These are phyloP conservation scores for Rattus rattus DNA, from an alignment of 2,113 vertebrate genomes.

Conservation along the genomic window DNA sequence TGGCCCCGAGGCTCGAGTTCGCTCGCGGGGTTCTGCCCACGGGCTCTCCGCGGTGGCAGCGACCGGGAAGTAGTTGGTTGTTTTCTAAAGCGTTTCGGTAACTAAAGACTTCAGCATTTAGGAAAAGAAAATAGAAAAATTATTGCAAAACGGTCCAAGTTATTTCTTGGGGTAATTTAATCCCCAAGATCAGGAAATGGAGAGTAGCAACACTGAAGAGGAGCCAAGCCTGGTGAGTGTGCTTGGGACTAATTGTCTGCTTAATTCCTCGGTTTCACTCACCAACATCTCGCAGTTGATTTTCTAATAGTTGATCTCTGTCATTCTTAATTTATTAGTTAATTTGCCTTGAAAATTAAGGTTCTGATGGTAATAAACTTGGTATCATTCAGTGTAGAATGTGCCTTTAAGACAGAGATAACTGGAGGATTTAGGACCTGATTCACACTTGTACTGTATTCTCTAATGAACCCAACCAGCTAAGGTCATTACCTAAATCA, in stretches of 20 bases:
- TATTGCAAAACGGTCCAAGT: slow-evolving; percentile 11
- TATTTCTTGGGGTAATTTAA: slow-evolving; percentile 51
- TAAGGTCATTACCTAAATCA: slow-evolving; percentile 39
- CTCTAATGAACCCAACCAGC: slow-evolving; percentile 11
- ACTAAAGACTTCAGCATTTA: slow-evolving; percentile 20
- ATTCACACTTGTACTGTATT: slow-evolving; percentile 10
- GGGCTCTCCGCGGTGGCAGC: no score
- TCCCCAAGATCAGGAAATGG: not conserved
- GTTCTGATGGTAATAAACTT: not conserved
- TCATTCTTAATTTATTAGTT: slow-evolving; percentile 11
- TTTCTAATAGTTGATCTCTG: not conserved
- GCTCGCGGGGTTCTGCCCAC: no score
- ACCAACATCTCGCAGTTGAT: slow-evolving; percentile 42
- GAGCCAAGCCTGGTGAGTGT: not conserved
- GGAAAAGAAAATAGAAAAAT: slow-evolving; percentile 47
- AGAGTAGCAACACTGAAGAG: not conserved
- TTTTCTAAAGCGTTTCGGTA: slow-evolving; percentile 55
- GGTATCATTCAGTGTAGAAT: slow-evolving; percentile 22
- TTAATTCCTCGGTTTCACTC: slow-evolving; percentile 18
- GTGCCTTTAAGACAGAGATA: slow-evolving; percentile 12
- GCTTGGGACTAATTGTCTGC: not conserved
- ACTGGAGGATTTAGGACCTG: not conserved
- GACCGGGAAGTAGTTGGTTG: no score
- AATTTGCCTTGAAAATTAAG: slow-evolving; percentile 7
- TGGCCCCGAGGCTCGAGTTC: no score